A percentile compares a stretch with the other conserved stretches of the same genome.
These are phyloP conservation scores for Anas flavirostris DNA, from an alignment of 2,797 vertebrate species.

Conservation along the genomic window DNA sequence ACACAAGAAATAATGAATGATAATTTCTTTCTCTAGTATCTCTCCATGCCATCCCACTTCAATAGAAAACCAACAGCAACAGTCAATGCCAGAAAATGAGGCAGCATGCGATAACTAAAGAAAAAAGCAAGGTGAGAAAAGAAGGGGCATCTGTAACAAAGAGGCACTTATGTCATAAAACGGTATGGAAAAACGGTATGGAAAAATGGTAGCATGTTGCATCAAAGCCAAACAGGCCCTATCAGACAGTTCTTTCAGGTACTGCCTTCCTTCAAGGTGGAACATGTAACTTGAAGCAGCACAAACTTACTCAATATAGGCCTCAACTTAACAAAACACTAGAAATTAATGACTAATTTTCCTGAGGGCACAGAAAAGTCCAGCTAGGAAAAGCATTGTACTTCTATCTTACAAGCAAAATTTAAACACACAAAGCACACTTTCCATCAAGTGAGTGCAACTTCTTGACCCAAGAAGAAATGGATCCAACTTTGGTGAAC, in stretches of 20 bases:
- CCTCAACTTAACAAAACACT: not conserved
- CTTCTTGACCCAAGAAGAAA: not conserved
- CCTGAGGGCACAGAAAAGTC: not conserved
- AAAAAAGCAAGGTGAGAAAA: not conserved
- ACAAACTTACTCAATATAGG: not conserved
- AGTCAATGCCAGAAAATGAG: not conserved
- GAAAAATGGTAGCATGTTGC: not conserved
- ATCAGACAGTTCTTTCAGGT: not conserved
- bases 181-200: not conserved
- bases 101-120: not conserved
- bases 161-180: not conserved
- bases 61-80: not conserved
- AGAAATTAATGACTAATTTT: not conserved
- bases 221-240: not conserved
- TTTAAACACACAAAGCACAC: not conserved
- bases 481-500: not conserved
- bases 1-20: not conserved
- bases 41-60: not conserved
- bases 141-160: not conserved
- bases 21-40: not conserved
- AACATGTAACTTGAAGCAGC: not conserved
- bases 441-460: not conserved
- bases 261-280: not conserved
- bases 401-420: not conserved
- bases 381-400: not conserved